Percentiles rank a stretch among this genome's conserved stretches.
phyloP scores from a whole-genome alignment of 2,888 invertebrate species.

The Galerucella nymphaeae region DNA sequence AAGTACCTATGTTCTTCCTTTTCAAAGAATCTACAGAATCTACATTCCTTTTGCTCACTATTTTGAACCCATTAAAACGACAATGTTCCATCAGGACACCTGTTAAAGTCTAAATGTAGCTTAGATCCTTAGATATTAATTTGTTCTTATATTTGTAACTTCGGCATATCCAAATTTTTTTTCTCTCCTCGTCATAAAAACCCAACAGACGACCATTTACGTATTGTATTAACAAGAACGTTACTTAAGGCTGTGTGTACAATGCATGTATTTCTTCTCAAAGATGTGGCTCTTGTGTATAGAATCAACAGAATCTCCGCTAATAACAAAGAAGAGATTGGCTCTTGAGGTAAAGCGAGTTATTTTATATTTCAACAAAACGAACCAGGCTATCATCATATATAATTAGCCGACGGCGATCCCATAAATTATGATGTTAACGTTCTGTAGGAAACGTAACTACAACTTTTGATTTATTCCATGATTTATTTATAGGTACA shows the following conservation, averaged over 20 bases:
- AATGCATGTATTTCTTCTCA: conserved; percentile 14
- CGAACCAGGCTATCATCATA: conserved; percentile 62
- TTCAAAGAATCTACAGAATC: no score
- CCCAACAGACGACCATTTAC: not conserved
- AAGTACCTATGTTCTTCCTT: no score
- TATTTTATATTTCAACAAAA: conserved; percentile 65
- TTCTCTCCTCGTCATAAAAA: not conserved
- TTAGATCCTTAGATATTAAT: no score
- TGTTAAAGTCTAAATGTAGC: no score
- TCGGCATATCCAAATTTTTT: no score
- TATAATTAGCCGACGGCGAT: conserved; percentile 64
- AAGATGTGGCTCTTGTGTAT: conserved; percentile 26
- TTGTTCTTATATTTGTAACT: no score
- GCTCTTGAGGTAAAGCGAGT: conserved; percentile 57
- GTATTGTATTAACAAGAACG: conserved; percentile 13
- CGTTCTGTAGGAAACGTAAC: conserved; percentile 61
- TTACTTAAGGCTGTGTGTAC: conserved; percentile 25
- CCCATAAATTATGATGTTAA: conserved; percentile 65
- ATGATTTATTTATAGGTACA: conserved; percentile 48
- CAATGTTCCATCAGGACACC: no score
- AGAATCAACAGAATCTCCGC: conserved; percentile 55
- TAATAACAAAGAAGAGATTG: conserved; percentile 61
- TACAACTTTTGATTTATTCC: conserved; percentile 61
- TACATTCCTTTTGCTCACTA: no score
- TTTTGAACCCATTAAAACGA: no score